Conservation (phyloP, 2,113 vertebrate genomes). For the Fulica atra region DNA sequence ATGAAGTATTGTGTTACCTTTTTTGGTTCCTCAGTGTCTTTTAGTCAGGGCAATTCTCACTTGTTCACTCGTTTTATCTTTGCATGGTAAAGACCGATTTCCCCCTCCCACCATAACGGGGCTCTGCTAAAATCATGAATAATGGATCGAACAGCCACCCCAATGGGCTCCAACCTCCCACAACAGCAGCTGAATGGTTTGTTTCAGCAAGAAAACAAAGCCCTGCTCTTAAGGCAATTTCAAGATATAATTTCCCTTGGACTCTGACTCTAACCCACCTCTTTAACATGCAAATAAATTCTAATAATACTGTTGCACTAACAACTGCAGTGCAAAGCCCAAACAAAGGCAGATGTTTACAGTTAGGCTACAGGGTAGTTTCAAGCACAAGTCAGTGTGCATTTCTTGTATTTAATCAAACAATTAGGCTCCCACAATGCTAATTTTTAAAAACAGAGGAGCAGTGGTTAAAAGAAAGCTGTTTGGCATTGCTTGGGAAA, state of each 20-base stretch:
- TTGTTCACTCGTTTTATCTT: not conserved
- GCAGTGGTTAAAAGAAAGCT: not conserved
- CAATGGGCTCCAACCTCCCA: not conserved
- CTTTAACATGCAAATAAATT: slow-evolving; percentile 18
- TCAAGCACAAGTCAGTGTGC: slow-evolving; percentile 11
- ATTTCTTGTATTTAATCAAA: slow-evolving; percentile 45
- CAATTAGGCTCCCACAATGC: not conserved
- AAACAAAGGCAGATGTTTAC: slow-evolving; percentile 55
- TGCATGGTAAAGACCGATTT: not conserved
- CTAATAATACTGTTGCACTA: slow-evolving; percentile 30
- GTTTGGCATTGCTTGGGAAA: not conserved
- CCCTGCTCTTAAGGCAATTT: slow-evolving; percentile 29
- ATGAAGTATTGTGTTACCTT: not conserved
- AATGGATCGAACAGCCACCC: slow-evolving; percentile 19
- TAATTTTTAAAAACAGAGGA: not conserved
- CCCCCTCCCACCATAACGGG: not conserved
- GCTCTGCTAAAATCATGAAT: slow-evolving; percentile 24
- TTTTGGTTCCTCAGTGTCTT: not conserved
- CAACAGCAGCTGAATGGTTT: slow-evolving; percentile 45
- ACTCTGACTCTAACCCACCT: slow-evolving; percentile 1
- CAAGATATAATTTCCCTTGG: slow-evolving; percentile 28
- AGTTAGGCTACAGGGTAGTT: slow-evolving; percentile 20
- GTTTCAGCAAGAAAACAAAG: slow-evolving; percentile 52
- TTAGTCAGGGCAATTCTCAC: not conserved
- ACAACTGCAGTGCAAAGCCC: not conserved